A percentile compares a stretch with the other conserved stretches of the same genome.
These are phyloP conservation scores for Cephus pulcher DNA, from an alignment of 2,888 invertebrate genomes.

Conservation along the genomic window DNA sequence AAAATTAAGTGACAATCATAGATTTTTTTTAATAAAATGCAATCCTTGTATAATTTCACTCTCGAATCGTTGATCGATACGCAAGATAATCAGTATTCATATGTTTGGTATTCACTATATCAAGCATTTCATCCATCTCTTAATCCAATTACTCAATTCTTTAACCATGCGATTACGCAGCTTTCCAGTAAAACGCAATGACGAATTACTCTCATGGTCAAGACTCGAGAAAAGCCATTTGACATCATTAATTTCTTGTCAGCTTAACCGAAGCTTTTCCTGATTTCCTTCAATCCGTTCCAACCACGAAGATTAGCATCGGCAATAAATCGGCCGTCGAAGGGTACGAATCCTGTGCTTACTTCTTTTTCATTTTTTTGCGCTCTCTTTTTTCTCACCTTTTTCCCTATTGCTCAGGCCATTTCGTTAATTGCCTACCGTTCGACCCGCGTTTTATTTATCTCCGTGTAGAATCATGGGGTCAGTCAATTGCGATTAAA, in stretches of 20 bases:
- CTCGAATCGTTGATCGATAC: too few relatives aligned
- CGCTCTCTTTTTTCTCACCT: neutral
- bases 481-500: neutral
- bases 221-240: neutral
- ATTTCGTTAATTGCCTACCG: neutral
- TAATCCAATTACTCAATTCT: neutral
- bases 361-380: neutral
- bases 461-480: neutral
- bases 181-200: neutral
- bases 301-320: neutral
- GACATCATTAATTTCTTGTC: slow-evolving; percentile 3
- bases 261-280: neutral
- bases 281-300: neutral
- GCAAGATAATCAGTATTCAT: too few relatives aligned
- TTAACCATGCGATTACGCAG: neutral
- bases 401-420: neutral
- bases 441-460: neutral
- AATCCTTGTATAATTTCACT: neutral
- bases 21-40: neutral
- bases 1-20: neutral
- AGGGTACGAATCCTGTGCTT: neutral
- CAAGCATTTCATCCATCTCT: neutral
- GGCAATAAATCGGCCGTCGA: neutral
- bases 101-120: too few relatives aligned
- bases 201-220: neutral